Base-by-base conservation (phyloP, 35 echinoderm and acorn worm species). In the Hemicentrotus pulcherrimus region DNA sequence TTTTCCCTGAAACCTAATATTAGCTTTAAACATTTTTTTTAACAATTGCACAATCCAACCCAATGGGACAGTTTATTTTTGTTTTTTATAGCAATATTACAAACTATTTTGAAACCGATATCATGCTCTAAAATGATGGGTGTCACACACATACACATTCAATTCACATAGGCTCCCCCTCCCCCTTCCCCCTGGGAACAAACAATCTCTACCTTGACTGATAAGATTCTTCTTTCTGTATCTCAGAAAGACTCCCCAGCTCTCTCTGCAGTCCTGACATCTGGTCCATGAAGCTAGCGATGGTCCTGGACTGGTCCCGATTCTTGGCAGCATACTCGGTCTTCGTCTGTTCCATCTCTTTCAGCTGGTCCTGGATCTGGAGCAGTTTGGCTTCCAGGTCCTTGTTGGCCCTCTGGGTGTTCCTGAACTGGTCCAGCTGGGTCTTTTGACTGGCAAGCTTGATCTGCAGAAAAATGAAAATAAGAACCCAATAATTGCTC, bases 281-380 rank as follows among this genome's bases (percentile, higher is more conserved):
- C 71, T 98, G 96, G 16, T 94, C 86, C 55, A 98, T 94, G 94
- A 98, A 98, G 35, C 48, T 91, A 9, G 94, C 31, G 48, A 98
- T 98, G 32, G 96, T 98, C 90, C 91, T 86, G 22, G 95, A 92
- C 85, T 98, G 97, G 61, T 98, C 96, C 70, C 91, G 96, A 89
- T 98, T 98, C 94, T 95, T 97, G 24, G 46, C 18, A 9, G 94
- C 91, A 33, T 96, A 98, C 13, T 96, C 92, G 28, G 85, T 91
- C 94, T 98, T 98, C 47, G 94, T 94, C 31, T 92, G 85, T 48
- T 97, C 94, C 92, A 98, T 94, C 47, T 96, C 95, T 15, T 32
- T 91, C 86, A 98, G 78, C 30, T 94, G 95, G 10, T 32, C 33
- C n/a, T 94, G 85, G 88, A 96, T 96, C 46, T 46, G 87, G 28